These are phyloP conservation scores for Myathropa florea DNA, from an alignment of 2,888 invertebrate species.

Conservation along the genomic window DNA sequence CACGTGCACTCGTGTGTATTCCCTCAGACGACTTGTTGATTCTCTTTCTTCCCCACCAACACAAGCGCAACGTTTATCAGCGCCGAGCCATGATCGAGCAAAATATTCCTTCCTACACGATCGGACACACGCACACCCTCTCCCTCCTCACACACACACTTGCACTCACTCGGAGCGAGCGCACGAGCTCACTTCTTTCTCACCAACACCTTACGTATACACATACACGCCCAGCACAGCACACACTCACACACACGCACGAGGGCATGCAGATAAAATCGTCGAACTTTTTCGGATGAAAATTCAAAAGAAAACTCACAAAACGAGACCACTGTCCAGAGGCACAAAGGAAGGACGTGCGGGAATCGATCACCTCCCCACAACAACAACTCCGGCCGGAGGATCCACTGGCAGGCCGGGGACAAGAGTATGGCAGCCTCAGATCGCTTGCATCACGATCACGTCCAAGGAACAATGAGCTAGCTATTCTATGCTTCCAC, in stretches of 20 bases:
- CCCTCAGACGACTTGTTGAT: conserved; percentile 63
- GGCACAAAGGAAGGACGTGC: neutral
- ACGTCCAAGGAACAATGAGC: conserved; percentile 37
- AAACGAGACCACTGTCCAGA: conserved; percentile 16
- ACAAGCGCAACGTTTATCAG: conserved; percentile 62
- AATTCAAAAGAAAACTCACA: conserved; percentile 59
- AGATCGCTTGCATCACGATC: conserved; percentile 20
- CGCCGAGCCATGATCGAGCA: conserved; percentile 37
- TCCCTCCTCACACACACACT: neutral
- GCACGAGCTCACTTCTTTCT: too few relatives aligned
- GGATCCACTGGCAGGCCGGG: neutral
- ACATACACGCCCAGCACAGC: neutral
- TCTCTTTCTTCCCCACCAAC: conserved; percentile 52
- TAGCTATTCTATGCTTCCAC: conserved; percentile 30
- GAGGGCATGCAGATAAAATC: conserved; percentile 33
- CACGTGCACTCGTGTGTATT: neutral
- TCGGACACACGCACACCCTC: conserved; percentile 2
- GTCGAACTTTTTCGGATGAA: conserved; percentile 31
- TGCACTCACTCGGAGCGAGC: neutral
- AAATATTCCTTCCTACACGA: conserved; percentile 37
- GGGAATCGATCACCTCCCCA: neutral
- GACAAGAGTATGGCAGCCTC: neutral
- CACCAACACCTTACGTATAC: too few relatives aligned
- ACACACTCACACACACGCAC: conserved; percentile 14
- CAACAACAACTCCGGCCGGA: neutral